These are phyloP conservation scores for Cisticola juncidis DNA, from an alignment of 2,113 vertebrate species.

Conservation along the genomic window DNA sequence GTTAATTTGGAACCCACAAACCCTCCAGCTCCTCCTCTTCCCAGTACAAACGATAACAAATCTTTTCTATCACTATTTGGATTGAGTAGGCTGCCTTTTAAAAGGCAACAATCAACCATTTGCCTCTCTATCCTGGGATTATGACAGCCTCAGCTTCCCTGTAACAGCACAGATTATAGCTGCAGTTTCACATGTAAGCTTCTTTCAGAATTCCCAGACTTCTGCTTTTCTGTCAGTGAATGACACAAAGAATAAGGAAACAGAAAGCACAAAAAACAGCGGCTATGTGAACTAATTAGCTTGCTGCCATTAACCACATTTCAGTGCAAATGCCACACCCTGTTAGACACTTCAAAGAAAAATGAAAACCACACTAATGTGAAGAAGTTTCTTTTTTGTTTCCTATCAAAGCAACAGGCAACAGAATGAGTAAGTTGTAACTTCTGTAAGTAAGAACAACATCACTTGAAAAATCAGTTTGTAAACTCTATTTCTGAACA, in stretches of 20 bases:
- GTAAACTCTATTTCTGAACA: background rate
- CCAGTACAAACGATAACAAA: background rate
- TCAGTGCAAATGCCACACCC: background rate
- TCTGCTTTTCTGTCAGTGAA: background rate
- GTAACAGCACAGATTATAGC: background rate
- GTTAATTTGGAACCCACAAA: background rate
- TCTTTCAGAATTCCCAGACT: background rate
- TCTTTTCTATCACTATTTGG: background rate
- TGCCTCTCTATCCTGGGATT: background rate
- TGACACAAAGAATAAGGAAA: background rate
- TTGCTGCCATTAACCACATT: background rate
- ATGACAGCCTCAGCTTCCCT: background rate
- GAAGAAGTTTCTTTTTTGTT: background rate
- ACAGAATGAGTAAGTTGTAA: background rate
- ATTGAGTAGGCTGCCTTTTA: background rate
- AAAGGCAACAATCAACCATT: background rate
- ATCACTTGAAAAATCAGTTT: background rate
- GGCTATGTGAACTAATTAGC: background rate
- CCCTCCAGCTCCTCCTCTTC: background rate
- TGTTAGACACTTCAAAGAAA: background rate
- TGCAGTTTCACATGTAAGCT: background rate
- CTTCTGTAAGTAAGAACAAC: too few relatives aligned
- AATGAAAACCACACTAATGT: accelerated
- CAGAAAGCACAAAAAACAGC: background rate
- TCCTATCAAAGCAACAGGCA: background rate